These are phyloP conservation scores for Saccostrea echinata DNA, from an alignment of 1,140 invertebrate species.

Conservation along the genomic window DNA sequence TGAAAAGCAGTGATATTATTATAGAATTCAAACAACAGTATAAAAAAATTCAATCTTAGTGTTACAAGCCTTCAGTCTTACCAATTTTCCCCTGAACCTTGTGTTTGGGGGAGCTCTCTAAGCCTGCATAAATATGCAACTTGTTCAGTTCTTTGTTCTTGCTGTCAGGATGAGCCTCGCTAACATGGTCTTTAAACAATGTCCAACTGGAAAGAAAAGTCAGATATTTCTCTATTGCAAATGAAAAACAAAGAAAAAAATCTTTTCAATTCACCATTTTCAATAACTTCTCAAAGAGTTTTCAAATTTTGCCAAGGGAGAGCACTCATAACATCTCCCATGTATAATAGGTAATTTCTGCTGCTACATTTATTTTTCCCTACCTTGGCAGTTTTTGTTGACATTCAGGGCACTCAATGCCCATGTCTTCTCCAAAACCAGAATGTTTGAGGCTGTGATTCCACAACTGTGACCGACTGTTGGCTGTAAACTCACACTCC, in stretches of 20 bases:
- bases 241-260: no score
- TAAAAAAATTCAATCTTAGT: no score
- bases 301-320: no score
- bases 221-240: no score
- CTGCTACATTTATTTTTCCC: background rate
- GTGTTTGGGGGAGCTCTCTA: conserved; percentile 67
- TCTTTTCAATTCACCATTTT: background rate
- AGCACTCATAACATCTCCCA: background rate
- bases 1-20: no score
- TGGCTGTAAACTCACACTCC: conserved; percentile 74
- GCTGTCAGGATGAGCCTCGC: conserved; percentile 69
- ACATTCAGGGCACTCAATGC: conserved; percentile 75
- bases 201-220: background rate
- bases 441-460: conserved; percentile 77
- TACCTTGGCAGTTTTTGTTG: conserved; percentile 74
- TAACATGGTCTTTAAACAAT: conserved; percentile 63
- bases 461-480: conserved; percentile 74
- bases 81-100: conserved; percentile 76
- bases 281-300: background rate
- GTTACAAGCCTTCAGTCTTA: conserved; percentile 44
- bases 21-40: no score
- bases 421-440: conserved; percentile 62
- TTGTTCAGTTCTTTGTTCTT: conserved; percentile 65
- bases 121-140: background rate
- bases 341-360: background rate